These are phyloP conservation scores for Rhinella marina DNA, from an alignment of 2,797 vertebrate species.

Conservation along the genomic window DNA sequence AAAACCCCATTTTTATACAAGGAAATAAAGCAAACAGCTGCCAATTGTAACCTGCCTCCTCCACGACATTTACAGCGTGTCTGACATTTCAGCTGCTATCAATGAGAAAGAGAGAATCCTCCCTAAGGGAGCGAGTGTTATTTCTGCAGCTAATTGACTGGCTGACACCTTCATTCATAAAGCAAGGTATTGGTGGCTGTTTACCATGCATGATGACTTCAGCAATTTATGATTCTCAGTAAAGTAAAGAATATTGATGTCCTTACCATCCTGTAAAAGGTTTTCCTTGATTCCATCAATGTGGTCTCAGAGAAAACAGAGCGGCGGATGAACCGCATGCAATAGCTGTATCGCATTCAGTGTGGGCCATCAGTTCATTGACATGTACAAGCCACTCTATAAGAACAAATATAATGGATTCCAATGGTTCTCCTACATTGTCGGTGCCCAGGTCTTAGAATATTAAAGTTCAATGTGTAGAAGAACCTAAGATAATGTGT, in stretches of 20 bases:
- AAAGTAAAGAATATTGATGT: constrained; percentile 65
- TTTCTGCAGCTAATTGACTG: constrained; percentile 76
- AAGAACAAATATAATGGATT: neutral
- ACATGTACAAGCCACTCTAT: neutral
- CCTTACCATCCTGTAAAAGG: constrained; percentile 56
- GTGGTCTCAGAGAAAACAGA: constrained; percentile 28
- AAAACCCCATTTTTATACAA: constrained; percentile 18
- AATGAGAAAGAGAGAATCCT: constrained; percentile 71
- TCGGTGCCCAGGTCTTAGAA: neutral
- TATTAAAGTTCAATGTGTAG: neutral
- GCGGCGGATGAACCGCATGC: constrained; percentile 17
- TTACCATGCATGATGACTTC: constrained; percentile 70
- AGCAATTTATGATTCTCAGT: constrained; percentile 64
- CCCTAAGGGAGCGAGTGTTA: constrained; percentile 74
- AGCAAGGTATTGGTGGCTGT: constrained; percentile 67
- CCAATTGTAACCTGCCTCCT: constrained; percentile 63
- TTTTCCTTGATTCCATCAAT: constrained; percentile 55
- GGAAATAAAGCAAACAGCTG: constrained; percentile 65
- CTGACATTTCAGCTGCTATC: constrained; percentile 75
- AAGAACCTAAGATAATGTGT: neutral
- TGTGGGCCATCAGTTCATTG: neutral
- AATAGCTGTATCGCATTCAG: neutral
- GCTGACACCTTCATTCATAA: constrained; percentile 72
- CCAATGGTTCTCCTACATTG: neutral
- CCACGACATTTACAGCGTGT: constrained; percentile 73